Evolutionary conservation across 2,113 vertebrate genomes (phyloP).

Genomic region (Megaleporinus macrocephalus): DNA sequence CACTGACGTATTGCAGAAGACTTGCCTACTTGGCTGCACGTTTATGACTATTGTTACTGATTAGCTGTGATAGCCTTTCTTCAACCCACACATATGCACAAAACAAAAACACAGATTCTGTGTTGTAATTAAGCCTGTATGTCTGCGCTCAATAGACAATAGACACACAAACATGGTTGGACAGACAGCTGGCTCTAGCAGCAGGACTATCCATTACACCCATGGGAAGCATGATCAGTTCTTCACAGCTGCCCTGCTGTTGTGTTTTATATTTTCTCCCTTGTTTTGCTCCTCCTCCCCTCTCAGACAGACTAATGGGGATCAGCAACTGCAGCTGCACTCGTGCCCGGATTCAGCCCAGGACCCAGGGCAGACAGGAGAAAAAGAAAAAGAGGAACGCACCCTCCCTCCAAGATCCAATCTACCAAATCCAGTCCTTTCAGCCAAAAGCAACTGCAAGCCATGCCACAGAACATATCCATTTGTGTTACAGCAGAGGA

Average conservation of each 20-base stretch:
- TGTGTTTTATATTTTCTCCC: neutral
- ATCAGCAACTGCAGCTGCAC: constrained; percentile 27
- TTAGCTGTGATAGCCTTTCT: neutral
- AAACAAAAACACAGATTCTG: neutral
- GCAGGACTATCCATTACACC: constrained; percentile 35
- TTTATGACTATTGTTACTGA: neutral
- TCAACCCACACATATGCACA: constrained; percentile 17
- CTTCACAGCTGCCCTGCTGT: constrained; percentile 31
- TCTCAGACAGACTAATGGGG: constrained; percentile 20
- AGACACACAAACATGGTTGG: neutral
- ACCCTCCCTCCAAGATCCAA: neutral
- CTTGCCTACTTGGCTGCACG: neutral
- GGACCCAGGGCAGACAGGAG: constrained; percentile 4
- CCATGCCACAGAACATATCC: neutral
- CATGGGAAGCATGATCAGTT: constrained; percentile 34
- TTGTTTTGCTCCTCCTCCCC: neutral
- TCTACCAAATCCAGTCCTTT: neutral
- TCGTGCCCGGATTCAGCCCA: constrained; percentile 21
- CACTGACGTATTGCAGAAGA: no score
- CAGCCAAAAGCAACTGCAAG: neutral
- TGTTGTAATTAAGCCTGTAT: constrained; percentile 14
- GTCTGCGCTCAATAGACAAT: neutral
- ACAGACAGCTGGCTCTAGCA: constrained; percentile 9
- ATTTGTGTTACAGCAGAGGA: neutral
- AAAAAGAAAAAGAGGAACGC: neutral